phyloP scores from a whole-genome alignment of 2,888 invertebrate species.

The Watsonalla binaria region DNA sequence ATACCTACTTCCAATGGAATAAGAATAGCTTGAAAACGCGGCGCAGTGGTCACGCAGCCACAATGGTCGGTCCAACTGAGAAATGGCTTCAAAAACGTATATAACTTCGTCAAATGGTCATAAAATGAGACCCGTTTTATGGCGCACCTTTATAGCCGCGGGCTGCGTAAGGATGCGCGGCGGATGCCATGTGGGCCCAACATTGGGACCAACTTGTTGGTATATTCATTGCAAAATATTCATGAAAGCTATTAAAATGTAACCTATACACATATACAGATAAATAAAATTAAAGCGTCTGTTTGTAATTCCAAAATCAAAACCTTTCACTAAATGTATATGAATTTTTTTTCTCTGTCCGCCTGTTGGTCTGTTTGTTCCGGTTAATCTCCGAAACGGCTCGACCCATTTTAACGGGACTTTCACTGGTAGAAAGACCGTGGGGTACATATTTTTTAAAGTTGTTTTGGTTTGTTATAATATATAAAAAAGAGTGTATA shows the following conservation, averaged over 20 bases:
- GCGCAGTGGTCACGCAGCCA: conserved; percentile 58
- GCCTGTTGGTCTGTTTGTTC: too few relatives aligned
- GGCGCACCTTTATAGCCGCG: conserved; percentile 70
- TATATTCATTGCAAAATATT: conserved; percentile 10
- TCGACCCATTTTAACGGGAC: too few relatives aligned
- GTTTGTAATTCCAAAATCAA: too few relatives aligned
- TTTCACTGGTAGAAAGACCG: too few relatives aligned
- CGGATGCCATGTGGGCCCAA: conserved; percentile 45
- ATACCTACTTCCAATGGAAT: conserved; percentile 43
- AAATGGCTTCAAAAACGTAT: conserved; percentile 71
- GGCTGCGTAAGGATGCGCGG: conserved; percentile 62
- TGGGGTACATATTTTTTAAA: too few relatives aligned
- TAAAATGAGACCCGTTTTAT: conserved; percentile 74
- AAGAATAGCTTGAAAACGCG: conserved; percentile 45
- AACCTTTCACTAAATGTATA: too few relatives aligned
- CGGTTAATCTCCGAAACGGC: too few relatives aligned
- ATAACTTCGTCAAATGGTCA: conserved; percentile 75
- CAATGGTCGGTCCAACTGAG: conserved; percentile 61
- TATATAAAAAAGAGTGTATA: too few relatives aligned
- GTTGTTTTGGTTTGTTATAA: too few relatives aligned
- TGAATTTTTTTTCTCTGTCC: too few relatives aligned
- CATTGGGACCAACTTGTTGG: conserved; percentile 28
- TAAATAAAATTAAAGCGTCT: not conserved
- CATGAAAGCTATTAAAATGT: not conserved
- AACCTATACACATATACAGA: not conserved